Evolutionary conservation across 1,140 invertebrate genomes (phyloP), one percentile per base, ranked within the genome.

Genomic region (Atta cephalotes): DNA sequence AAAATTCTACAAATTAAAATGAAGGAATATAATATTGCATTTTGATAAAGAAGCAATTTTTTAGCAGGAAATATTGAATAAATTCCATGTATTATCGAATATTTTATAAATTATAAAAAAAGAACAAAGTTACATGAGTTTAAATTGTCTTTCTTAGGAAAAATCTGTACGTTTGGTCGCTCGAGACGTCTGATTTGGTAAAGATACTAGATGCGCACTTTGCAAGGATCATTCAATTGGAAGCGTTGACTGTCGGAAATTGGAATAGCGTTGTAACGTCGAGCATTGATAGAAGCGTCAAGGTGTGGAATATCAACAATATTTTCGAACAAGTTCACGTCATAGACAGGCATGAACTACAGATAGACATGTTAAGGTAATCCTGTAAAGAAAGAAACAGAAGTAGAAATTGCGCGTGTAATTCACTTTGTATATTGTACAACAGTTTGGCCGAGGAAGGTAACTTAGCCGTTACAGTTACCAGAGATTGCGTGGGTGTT

Each of bases 221-320:
- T 93, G 99, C 98, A 0, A 96, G 99, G 82, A 99, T 99, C 12
- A 98, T 99, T 68, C 98, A 98, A 91, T 95, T 99, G 71, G 97
- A 98, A 87, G 97, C 98, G 0, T 93, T 99, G 9, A 98, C 97
- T 18, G 96, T 98, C 63, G 98, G 98, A 2, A 97, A 97, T 85
- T 99, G 98, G 97, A 99, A 99, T 94, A 98, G 97, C 92, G 97
- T 99, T 49, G 98, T 99, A 51, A 99, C 99, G 0, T 99, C 99
- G 0, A 99, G 99, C 0, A 99, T 99, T 74, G 99, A 99, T 95
- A 96, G 99, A 87, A 99, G 98, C 0, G 99, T 99, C 0, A 99
- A 99, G 96, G 98, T 99, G 0, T 99, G 99, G 99, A 99, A 99
- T 94, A 99, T 99, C 85, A 99, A 99, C 93, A 99, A 99, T 93